Base-by-base conservation (phyloP, 2,888 invertebrate species). In the Nomada ferruginata region DNA sequence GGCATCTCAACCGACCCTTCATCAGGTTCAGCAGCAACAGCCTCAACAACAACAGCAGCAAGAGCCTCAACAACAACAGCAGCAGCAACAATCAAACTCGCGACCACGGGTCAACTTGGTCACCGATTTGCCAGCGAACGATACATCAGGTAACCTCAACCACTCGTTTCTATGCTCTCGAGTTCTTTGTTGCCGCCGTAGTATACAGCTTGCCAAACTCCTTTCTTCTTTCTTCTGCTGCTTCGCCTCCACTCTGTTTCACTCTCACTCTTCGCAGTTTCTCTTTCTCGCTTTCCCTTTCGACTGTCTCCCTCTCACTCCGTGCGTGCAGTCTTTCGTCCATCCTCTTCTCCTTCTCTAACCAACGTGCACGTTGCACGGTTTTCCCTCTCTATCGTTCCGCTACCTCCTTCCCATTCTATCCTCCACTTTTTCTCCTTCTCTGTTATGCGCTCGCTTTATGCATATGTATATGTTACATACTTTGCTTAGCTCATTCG, bases 111-210 rank as follows among this genome's bases (percentile, higher is more conserved):
- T 88, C 50, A 87, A 87, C 65, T 84, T 91, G 73, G 86, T 87
- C 60, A 82, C 85, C 71, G 89, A 92, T 59, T 82, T 89, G 64
- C 71, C 81, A 75, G 86, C 82, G 64, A 88, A 81, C 78, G 90
- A 87, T 86, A 83, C 86, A 80, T 78, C 92, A 91, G 92, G 92
- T 92, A 91, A 87, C 86, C 87, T 89, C 84, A 89, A 88, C 81
- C 55, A 74, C 64, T 79, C 79, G 70, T 77, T 50, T 79, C 84
- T 82, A 74, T 82, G 78, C 78, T 76, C 82, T 75, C 57, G 36
- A 64, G 50, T 70, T 69, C 85, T 85, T 79, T 85, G 80, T 86
- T 86, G 78, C 75, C 76, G 85, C 84, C 61, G 68, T 68, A 83
- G 85, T 85, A 79, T 84, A 87, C 87, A 86, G 90, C 90, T 91